Evolutionary conservation across 2,888 invertebrate species (phyloP), one percentile per base, ranked within the genome.

Genomic region (Drosophila pseudotakahashii): DNA sequence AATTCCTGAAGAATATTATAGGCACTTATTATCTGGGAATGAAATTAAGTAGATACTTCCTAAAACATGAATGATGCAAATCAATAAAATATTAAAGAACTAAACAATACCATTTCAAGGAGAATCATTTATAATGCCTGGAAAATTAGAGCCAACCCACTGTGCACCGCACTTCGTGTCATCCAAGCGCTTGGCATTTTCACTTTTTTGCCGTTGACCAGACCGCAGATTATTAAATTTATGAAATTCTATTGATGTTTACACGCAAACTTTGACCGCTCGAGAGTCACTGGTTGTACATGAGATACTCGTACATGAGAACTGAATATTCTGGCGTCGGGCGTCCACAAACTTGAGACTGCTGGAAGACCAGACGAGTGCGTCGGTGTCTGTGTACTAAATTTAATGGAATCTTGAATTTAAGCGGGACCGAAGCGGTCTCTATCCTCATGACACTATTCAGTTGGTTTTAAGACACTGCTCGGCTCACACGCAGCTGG

Each of bases 221-320:
- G 75, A 64, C 78, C 73, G 61, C 61, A 75, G 83, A 81, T 85
- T 76, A 84, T 87, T 77, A 84, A 87, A 87, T 85, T 85, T 87
- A 81, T 84, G 77, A 81, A 83, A 76, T 81, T 85, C 73, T 87
- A 87, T 85, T 85, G 84, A 86, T 81, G 77, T 83, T 75, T 76
- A 83, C 86, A 86, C 79, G 81, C 76, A 77, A 82, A 79, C 84
- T 83, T 78, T 83, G 81, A 75, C 73, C 77, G 83, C 83, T 78
- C 68, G 69, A 73, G 78, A 57, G 75, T 61, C 32, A 67, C 42
- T 64, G 48, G 57, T 41, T 42, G 41, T 53, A 51, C 53, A 59
- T 45, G 34, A 52, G 50, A 47, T 11, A 11, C 30, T 11, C 5
- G 5, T 51, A 52, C 53, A 59, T 45, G 34, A 50, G 50, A 47